Evolutionary conservation across 2,797 vertebrate species (phyloP), one percentile per base, ranked within the genome.

Genomic region (Lindbergichthys nudifrons): DNA sequence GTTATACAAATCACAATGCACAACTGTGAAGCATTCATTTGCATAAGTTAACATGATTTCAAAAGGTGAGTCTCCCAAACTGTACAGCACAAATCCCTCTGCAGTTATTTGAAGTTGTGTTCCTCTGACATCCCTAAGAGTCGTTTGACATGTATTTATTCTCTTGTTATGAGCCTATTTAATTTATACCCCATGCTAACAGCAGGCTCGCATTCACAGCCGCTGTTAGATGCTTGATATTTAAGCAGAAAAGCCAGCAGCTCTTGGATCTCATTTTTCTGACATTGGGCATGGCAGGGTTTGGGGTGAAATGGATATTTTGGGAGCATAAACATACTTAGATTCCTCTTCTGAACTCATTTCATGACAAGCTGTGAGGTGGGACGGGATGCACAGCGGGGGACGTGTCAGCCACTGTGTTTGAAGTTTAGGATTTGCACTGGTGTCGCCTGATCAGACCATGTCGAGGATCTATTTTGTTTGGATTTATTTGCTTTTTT

Each of bases 381-480:
- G 43, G 66, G 75, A 70, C 23, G 45, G 52, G 73, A 53, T 43
- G 62, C 73, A 8, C 78, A 66, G 82, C 9, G 0, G 75, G 75
- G 65, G 46, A 41, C 0, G 41, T 75, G 82, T 82, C 76, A 72
- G 65, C 43, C 54, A 39, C 63, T 67, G 48, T 70, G 75, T 90
- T 85, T 90, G 86, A 90, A 85, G 73, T 85, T 70, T 2, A 81
- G 75, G 64, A 81, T 77, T 83, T 82, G 75, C 45, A 46, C 75
- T 78, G 21, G 41, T 10, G 46, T 26, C 65, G 61, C 60, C 62
- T 75, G 46, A 46, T 39, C 39, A 62, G 54, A 60, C 73, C 70
- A 42, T 30, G 45, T 63, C 69, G 73, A 50, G 45, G 42, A 51
- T 60, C 32, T 48, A 18, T 57, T 14, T 61, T 57, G n/a, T 36